Conservation (phyloP, 1,140 invertebrate genomes). For the Drosophila carrolli region DNA sequence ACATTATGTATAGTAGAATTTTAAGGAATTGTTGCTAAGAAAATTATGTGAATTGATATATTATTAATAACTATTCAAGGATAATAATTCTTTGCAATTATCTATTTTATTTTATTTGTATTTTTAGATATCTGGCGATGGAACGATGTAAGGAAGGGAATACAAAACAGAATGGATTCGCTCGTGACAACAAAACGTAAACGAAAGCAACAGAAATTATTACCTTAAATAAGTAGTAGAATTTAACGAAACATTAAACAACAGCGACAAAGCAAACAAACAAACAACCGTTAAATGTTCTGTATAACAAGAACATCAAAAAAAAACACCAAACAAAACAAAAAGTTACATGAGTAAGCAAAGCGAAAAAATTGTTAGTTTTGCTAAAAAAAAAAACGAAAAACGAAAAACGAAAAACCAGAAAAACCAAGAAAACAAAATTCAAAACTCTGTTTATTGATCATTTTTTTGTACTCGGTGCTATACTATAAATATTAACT, state of each 20-base stretch:
- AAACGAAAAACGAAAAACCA: conserved; percentile 12
- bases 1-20: too few relatives aligned
- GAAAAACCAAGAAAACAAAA: conserved; percentile 37
- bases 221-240: conserved; percentile 82
- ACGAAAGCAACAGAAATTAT: conserved; percentile 81
- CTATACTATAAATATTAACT: conserved; percentile 82
- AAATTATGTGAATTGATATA: too few relatives aligned
- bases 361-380: conserved; percentile 34
- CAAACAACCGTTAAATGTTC: conserved; percentile 35
- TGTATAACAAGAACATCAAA: conserved; percentile 47
- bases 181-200: conserved; percentile 45
- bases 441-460: conserved; percentile 80
- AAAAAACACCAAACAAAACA: conserved; percentile 23
- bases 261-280: conserved; percentile 24
- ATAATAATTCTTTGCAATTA: too few relatives aligned
- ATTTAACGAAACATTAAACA: conserved; percentile 61
- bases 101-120: background rate
- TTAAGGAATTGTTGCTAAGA: too few relatives aligned
- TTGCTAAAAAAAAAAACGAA: conserved; percentile 33
- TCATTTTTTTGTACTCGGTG: conserved; percentile 81
- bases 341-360: conserved; percentile 37
- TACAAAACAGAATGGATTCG: conserved; percentile 21
- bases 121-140: conserved; percentile 70
- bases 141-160: conserved; percentile 63
- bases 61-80: too few relatives aligned